These are phyloP conservation scores for Allophyes oxyacanthae DNA, from an alignment of 2,888 invertebrate genomes.

Conservation along the genomic window DNA sequence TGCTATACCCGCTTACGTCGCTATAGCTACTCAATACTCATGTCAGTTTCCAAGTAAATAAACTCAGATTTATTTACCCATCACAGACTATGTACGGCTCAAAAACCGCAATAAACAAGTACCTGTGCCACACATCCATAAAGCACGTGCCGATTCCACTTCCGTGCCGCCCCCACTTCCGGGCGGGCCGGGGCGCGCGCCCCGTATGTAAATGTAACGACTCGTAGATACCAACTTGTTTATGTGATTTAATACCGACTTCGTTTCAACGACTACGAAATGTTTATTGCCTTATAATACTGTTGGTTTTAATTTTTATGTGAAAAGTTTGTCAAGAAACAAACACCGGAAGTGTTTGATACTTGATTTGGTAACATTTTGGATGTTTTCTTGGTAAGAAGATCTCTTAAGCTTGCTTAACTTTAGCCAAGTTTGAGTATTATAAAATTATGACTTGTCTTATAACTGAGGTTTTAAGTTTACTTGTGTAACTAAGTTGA, in stretches of 20 bases:
- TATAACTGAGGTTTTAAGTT: too few species aligned
- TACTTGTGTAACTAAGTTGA: too few species aligned
- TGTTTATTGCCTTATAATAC: slow-evolving; percentile 52
- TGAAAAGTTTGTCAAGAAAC: slow-evolving; percentile 13
- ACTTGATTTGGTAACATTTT: background rate
- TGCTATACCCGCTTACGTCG: too few species aligned
- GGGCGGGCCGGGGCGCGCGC: slow-evolving; percentile 34
- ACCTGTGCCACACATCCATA: slow-evolving; percentile 53
- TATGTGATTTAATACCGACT: slow-evolving; percentile 60
- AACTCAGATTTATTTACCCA: slow-evolving; percentile 14
- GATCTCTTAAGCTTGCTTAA: too few species aligned
- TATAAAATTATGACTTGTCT: too few species aligned
- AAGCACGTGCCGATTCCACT: slow-evolving; percentile 53
- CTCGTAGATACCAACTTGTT: slow-evolving; percentile 59
- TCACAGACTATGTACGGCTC: slow-evolving; percentile 31
- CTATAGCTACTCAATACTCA: too few species aligned
- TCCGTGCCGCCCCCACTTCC: slow-evolving; percentile 57
- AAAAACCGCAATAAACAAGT: slow-evolving; percentile 51
- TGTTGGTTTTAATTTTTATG: slow-evolving; percentile 48
- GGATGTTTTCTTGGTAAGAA: background rate
- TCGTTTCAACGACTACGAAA: slow-evolving; percentile 48
- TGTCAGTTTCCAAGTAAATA: too few species aligned
- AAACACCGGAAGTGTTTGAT: background rate
- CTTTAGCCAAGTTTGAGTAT: too few species aligned
- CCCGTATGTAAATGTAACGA: slow-evolving; percentile 61